Evolutionary conservation across 1,140 invertebrate species (phyloP), one percentile per base, ranked within the genome.

Genomic region (Drosophila nebulosa): DNA sequence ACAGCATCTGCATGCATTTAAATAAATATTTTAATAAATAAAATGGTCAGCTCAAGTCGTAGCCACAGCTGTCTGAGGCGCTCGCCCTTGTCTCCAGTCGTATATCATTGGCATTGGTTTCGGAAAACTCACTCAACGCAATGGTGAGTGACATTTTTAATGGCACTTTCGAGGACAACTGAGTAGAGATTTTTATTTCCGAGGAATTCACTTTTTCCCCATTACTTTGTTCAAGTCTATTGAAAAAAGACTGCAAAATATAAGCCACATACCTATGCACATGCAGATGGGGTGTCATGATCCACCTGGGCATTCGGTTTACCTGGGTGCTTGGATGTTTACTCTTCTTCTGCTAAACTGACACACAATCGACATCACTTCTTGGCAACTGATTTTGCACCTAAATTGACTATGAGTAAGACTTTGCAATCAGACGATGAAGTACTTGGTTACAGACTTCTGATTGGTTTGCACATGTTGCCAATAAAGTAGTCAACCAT

Each of bases 11-110:
- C 78, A 75, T 81, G 74, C 81, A 86, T 86, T 86, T 86, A 86
- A 86, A 86, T 86, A 86, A 86, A 86, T 86, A 86, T 86, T 86
- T 86, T 86, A 86, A 86, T 86, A 86, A 81, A 86, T 88, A 81
- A 86, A 86, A 85, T 88, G 83, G 81, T 86, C 70, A 81, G 83
- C 67, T 85, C 78, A 71, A 72, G 64, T 76, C 68, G 64, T 76
- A 63, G 68, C 71, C 83, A 75, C 81, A 86, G 68, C 71, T 81
- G 83, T 65, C 26, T 46, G 16, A 21, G 35, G 12, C n/a, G n/a
- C n/a, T n/a, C 14, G 9, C 32, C 32, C 16, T 58, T 12, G 30
- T 16, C 32, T 10, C 22, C 57, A 9, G 12, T 22, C 16, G 32
- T 10, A 7, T 16, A 46, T 21, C 6, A n/a, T 18, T 18, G 5